Base-by-base conservation (phyloP, 2,113 vertebrate species). In the Coturnix japonica region DNA sequence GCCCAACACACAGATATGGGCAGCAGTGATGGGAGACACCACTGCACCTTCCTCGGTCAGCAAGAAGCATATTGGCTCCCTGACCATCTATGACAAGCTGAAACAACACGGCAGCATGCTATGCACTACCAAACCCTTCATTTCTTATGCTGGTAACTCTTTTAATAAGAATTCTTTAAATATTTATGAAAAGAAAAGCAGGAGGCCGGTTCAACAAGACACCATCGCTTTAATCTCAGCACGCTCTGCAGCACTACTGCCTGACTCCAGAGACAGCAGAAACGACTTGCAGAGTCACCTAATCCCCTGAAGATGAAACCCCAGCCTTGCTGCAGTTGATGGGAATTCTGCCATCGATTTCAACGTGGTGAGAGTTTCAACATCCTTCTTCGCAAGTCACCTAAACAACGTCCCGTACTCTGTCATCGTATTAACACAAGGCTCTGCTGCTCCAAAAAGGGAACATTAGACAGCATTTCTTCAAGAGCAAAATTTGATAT, bases 161-260 rank as follows among this genome's bases (percentile, higher is more conserved):
- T 96, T 97, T 97, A 97, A 97, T 97, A 97, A 96, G 91, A 92
- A 63, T 65, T 87, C 91, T 94, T 97, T 87, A 97, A 97, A 95
- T 96, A 97, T 97, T 97, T 84, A 97, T 87, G 70, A 75, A 94
- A 91, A 81, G 63, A 57, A 72, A 89, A n/a, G 74, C 73, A 69
- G 6, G 75, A 85, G 90, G 65, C 90, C 87, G 37, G 90, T 60
- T 90, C 90, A 79, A 61, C 66, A 18, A 94, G 95, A 60, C 97
- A 63, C 46, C 53, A 85, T 53, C 28, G 94, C 88, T 97, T 96
- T 96, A 95, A 96, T 96, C 87, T 76, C 67, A 11, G 57, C 1
- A 1, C 11, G 57, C 71, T 35, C 69, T 9, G 69, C 76, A 54
- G 74, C 66, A 9, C 15, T 7, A 49, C 65, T 43, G 47, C 80